Conservation (phyloP, 1,140 invertebrate genomes). For the Aphaenogaster floridana region DNA sequence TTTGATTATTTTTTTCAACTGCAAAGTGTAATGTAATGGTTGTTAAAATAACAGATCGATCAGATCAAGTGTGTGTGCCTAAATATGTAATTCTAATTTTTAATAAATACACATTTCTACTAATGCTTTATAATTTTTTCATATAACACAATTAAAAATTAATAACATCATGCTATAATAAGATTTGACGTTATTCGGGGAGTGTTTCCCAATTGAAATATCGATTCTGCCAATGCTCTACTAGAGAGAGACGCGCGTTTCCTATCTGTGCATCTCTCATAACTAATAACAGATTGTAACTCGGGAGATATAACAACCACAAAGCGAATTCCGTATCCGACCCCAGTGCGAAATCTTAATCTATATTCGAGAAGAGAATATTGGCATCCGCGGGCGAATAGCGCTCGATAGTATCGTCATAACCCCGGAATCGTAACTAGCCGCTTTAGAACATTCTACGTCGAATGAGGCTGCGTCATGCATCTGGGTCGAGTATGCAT, state of each 20-base stretch:
- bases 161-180: background rate
- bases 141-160: background rate
- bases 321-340: conserved; percentile 41
- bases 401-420: conserved; percentile 32
- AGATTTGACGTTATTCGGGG: conserved; percentile 6
- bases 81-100: background rate
- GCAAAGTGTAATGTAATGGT: background rate
- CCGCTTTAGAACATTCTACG: background rate
- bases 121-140: background rate
- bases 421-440: conserved; percentile 36
- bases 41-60: background rate
- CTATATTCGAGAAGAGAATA: conserved; percentile 39
- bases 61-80: background rate
- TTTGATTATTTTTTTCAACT: background rate
- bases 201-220: background rate
- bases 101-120: background rate
- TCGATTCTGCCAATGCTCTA: background rate
- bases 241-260: background rate
- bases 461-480: conserved; percentile 10
- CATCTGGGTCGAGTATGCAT: conserved; percentile 19
- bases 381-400: conserved; percentile 24
- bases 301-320: background rate
- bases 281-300: conserved; percentile 44
- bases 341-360: conserved; percentile 44
- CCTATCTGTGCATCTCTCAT: background rate